Conservation (phyloP, 2,888 invertebrate genomes). For the Clostera curtula region DNA sequence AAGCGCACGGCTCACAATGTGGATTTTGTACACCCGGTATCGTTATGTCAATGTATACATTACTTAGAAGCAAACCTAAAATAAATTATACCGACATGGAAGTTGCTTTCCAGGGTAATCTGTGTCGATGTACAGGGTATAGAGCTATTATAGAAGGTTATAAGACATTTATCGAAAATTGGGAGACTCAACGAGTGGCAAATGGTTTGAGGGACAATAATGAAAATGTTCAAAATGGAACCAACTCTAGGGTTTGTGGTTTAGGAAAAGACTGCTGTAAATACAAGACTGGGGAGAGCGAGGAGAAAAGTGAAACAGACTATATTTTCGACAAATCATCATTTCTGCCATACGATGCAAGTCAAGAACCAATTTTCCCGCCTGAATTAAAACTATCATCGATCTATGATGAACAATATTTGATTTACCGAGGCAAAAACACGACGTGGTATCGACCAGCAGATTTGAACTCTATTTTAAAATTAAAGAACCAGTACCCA, state of each 20-base stretch:
- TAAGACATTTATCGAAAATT: constrained; percentile 83
- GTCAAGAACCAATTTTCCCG: constrained; percentile 90
- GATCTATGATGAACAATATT: constrained; percentile 73
- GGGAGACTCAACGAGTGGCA: constrained; percentile 70
- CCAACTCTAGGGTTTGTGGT: constrained; percentile 52
- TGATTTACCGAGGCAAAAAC: constrained; percentile 64
- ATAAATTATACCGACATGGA: constrained; percentile 79
- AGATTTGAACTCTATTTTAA: constrained; percentile 72
- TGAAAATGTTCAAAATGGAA: constrained; percentile 21
- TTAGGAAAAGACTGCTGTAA: constrained; percentile 81
- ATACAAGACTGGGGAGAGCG: constrained; percentile 43
- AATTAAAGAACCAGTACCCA: constrained; percentile 78
- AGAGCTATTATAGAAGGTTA: constrained; percentile 90
- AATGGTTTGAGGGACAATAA: constrained; percentile 25
- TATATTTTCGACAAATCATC: constrained; percentile 76
- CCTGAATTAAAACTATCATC: constrained; percentile 81
- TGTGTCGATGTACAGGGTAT: constrained; percentile 92
- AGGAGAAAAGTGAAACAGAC: constrained; percentile 60
- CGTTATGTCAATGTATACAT: constrained; percentile 92
- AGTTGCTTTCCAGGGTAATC: constrained; percentile 82
- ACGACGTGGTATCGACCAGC: constrained; percentile 83
- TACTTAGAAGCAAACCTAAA: constrained; percentile 75
- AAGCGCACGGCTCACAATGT: constrained; percentile 91
- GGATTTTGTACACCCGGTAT: constrained; percentile 93
- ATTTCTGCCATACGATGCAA: constrained; percentile 80